These are phyloP conservation scores for Psylliodes chrysocephalus DNA, from an alignment of 2,888 invertebrate genomes.

Conservation along the genomic window DNA sequence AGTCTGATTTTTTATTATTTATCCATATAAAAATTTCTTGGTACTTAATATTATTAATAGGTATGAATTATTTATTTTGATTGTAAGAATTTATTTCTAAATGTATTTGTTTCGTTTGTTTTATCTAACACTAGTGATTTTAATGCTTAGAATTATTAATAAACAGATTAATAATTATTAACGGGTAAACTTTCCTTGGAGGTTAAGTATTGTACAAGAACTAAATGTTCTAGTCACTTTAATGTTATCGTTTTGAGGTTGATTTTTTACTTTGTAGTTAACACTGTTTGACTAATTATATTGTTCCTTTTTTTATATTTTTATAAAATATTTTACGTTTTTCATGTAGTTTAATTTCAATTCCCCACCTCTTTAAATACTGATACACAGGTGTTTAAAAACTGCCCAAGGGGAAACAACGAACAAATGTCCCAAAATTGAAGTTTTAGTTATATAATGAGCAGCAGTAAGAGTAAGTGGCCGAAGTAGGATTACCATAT, in stretches of 20 bases:
- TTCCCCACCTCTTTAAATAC: not conserved
- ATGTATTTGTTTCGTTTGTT: not conserved
- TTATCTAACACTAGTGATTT: not conserved
- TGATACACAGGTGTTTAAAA: no score
- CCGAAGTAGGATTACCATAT: no score
- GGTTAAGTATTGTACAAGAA: constrained; percentile 1
- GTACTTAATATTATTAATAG: not conserved
- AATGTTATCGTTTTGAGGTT: constrained; percentile 5
- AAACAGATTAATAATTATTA: not conserved
- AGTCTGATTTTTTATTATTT: not conserved
- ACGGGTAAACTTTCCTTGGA: not conserved
- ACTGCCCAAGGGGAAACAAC: no score
- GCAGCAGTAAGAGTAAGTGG: no score
- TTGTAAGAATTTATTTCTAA: constrained; percentile 19
- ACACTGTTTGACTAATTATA: constrained; percentile 2
- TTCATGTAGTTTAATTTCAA: not conserved
- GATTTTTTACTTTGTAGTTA: constrained; percentile 3
- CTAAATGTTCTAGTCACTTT: constrained; percentile 22
- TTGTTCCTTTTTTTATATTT: constrained; percentile 10
- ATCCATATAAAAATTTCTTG: not conserved
- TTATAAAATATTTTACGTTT: constrained; percentile 3
- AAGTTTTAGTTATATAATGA: no score
- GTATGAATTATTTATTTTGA: constrained; percentile 22
- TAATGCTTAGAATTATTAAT: no score
- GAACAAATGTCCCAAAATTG: no score